phyloP scores from a whole-genome alignment of 2,113 vertebrate genomes.

The Rhineura floridana region DNA sequence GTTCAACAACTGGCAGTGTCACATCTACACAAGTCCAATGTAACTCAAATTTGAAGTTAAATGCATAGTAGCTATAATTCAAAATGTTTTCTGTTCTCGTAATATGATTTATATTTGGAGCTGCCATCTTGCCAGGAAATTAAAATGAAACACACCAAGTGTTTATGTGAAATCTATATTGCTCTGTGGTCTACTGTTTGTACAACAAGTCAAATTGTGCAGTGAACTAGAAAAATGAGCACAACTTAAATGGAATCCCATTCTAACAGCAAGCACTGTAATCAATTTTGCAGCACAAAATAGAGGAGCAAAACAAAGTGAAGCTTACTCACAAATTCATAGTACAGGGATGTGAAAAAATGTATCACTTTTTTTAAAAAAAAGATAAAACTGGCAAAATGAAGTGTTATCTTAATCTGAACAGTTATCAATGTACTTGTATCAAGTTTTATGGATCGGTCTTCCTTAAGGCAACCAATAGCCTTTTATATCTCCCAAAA shows the following conservation, averaged over 20 bases:
- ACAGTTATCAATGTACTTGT: background rate
- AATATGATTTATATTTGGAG: background rate
- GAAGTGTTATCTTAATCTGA: background rate
- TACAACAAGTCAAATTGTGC: background rate
- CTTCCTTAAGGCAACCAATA: background rate
- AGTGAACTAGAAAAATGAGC: background rate
- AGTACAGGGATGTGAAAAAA: background rate
- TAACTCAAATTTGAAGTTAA: background rate
- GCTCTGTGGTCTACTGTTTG: background rate
- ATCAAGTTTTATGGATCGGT: background rate
- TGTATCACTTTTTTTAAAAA: background rate
- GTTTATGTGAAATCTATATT: constrained; percentile 13
- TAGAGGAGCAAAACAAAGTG: background rate
- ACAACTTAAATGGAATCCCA: background rate
- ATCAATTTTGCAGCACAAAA: background rate
- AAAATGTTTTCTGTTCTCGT: background rate
- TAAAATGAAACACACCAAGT: background rate
- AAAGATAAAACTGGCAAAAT: background rate
- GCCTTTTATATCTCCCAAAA: background rate
- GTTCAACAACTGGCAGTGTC: background rate
- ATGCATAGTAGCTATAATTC: background rate
- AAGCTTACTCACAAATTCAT: background rate
- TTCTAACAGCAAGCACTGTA: background rate
- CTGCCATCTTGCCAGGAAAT: background rate
- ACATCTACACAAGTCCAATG: background rate